Percentiles rank a stretch among this genome's conserved stretches.
Evolutionary conservation across 2,113 vertebrate species (phyloP).

Genomic region (Oxyura jamaicensis): DNA sequence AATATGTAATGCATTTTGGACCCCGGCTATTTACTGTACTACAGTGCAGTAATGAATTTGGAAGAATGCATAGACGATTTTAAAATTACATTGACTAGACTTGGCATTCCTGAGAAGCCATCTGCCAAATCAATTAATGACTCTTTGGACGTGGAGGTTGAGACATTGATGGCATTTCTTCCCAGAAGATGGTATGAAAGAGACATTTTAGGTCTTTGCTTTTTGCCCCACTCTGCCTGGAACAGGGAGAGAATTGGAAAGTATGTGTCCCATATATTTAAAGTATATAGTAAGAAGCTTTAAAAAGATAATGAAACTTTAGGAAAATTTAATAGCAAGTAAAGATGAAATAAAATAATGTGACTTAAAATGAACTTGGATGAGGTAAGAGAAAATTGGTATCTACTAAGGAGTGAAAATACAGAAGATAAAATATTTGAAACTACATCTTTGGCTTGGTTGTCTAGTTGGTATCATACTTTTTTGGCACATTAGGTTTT

Average conservation of each 20-base stretch:
- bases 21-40: background rate
- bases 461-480: background rate
- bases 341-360: conserved; percentile 12
- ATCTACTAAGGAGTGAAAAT: conserved; percentile 1
- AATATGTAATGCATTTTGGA: background rate
- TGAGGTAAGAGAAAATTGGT: conserved; percentile 12
- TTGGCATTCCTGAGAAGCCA: background rate
- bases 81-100: background rate
- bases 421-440: background rate
- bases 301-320: background rate
- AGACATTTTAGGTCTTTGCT: background rate
- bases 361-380: background rate
- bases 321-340: background rate
- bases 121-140: background rate
- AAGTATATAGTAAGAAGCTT: background rate
- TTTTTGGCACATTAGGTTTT: background rate
- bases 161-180: background rate
- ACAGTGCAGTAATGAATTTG: background rate
- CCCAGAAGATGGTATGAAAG: background rate
- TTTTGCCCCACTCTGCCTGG: background rate
- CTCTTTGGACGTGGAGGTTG: background rate
- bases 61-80: background rate
- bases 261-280: background rate
- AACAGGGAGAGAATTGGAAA: background rate
- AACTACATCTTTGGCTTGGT: background rate